Percentiles rank a stretch among this genome's conserved stretches.
Conservation (phyloP, 1,140 invertebrate species). For the Calliphora vicina region DNA sequence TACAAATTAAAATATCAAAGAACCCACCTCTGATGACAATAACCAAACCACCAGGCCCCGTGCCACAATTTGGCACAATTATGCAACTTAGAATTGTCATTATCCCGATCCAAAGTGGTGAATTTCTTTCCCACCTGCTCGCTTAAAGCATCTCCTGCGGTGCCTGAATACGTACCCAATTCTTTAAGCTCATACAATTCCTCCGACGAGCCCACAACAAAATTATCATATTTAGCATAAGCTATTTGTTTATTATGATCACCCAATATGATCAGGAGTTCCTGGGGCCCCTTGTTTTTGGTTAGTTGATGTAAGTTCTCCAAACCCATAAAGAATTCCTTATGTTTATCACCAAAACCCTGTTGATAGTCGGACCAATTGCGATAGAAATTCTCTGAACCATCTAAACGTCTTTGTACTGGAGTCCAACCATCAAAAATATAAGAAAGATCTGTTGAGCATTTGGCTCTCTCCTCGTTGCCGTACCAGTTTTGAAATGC, state of each 20-base stretch:
- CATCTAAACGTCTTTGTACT: not conserved
- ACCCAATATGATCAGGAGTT: conserved; percentile 71
- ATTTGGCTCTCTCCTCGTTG: not conserved
- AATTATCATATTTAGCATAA: conserved; percentile 71
- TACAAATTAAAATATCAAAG: not conserved
- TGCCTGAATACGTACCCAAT: conserved; percentile 71
- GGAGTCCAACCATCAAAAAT: conserved; percentile 44
- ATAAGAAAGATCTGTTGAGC: not conserved
- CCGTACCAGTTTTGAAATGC: not conserved
- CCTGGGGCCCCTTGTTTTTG: conserved; percentile 68
- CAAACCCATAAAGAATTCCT: not conserved
- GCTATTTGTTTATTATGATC: conserved; percentile 66
- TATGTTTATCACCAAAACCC: not conserved
- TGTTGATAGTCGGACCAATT: not conserved
- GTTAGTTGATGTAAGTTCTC: conserved; percentile 55
- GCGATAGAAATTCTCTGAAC: not conserved
- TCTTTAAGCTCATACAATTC: conserved; percentile 72
- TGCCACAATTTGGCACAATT: conserved; percentile 72
- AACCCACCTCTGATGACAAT: not conserved
- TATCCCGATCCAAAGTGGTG: conserved; percentile 75
- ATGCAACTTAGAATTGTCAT: conserved; percentile 72
- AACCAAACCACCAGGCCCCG: conserved; percentile 72
- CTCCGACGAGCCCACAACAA: conserved; percentile 69
- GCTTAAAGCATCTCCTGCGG: conserved; percentile 72
- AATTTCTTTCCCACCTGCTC: conserved; percentile 77